Conservation (phyloP, 2,797 vertebrate species). For the Bradypodion ventrale region DNA sequence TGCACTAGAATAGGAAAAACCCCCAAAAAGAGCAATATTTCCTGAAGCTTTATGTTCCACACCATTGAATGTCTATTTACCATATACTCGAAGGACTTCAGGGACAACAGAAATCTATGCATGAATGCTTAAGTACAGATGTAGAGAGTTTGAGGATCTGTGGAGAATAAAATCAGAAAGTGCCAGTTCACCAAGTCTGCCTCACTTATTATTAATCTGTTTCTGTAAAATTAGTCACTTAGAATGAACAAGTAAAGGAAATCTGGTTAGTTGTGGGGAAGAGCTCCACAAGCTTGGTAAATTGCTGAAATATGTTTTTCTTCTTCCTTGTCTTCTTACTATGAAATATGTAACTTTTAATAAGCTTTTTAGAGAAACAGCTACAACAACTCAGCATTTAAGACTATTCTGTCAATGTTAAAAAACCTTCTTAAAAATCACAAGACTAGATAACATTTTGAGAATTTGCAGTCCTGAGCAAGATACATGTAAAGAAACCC, state of each 20-base stretch:
- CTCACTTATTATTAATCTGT: constrained; percentile 32
- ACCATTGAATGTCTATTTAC: constrained; percentile 66
- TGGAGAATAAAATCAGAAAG: constrained; percentile 42
- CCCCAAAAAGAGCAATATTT: constrained; percentile 69
- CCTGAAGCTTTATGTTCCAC: constrained; percentile 70
- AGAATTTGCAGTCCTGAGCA: constrained; percentile 10
- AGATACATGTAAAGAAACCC: constrained; percentile 21
- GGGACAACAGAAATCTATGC: constrained; percentile 60
- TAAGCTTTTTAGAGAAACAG: neutral
- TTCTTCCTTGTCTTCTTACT: neutral
- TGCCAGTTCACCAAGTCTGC: constrained; percentile 11
- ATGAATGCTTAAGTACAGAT: constrained; percentile 63
- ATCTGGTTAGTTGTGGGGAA: neutral
- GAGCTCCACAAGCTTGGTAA: neutral
- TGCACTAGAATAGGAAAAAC: constrained; percentile 49
- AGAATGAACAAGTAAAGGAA: constrained; percentile 4
- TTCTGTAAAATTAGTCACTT: constrained; percentile 22
- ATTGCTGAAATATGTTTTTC: neutral
- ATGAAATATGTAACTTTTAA: neutral
- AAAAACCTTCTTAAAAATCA: neutral
- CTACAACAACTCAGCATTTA: neutral
- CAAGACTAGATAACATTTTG: neutral
- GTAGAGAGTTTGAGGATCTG: constrained; percentile 48
- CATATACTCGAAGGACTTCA: constrained; percentile 59
- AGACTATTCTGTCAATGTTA: neutral